These are phyloP conservation scores for Passer domesticus DNA, from an alignment of 2,113 vertebrate genomes.

Conservation along the genomic window DNA sequence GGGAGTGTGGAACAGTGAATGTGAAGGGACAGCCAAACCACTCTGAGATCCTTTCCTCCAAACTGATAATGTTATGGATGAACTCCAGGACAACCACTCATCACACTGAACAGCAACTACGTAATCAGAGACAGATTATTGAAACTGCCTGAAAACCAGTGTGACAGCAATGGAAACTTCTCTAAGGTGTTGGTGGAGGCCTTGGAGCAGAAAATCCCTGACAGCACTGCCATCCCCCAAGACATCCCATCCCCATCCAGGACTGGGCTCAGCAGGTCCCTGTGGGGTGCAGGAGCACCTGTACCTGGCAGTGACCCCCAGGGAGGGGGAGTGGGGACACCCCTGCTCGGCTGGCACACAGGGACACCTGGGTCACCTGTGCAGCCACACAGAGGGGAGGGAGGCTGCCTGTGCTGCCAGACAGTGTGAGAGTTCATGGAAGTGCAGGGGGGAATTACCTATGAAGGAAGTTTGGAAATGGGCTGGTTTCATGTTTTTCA, in stretches of 20 bases:
- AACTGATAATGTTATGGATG: neutral
- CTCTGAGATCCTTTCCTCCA: neutral
- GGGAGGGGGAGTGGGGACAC: neutral
- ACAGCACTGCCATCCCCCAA: fast-evolving
- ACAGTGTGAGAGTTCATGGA: neutral
- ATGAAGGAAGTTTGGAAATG: neutral
- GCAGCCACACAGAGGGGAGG: neutral
- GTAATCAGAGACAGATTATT: neutral
- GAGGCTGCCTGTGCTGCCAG: neutral
- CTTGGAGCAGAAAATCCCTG: neutral
- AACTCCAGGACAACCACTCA: neutral
- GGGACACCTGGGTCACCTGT: neutral
- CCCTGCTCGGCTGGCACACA: neutral
- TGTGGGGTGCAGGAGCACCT: neutral
- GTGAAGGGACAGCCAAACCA: neutral
- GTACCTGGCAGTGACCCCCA: neutral
- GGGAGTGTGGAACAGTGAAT: neutral
- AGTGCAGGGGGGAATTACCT: fast-evolving
- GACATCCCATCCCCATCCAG: neutral
- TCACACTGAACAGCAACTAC: neutral
- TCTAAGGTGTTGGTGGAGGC: neutral
- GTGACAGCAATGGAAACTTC: neutral
- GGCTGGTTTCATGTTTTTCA: neutral
- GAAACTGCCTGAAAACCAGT: neutral
- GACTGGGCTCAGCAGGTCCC: neutral